Conservation (phyloP, 2,797 vertebrate species). For the Hippocampus kuda region DNA sequence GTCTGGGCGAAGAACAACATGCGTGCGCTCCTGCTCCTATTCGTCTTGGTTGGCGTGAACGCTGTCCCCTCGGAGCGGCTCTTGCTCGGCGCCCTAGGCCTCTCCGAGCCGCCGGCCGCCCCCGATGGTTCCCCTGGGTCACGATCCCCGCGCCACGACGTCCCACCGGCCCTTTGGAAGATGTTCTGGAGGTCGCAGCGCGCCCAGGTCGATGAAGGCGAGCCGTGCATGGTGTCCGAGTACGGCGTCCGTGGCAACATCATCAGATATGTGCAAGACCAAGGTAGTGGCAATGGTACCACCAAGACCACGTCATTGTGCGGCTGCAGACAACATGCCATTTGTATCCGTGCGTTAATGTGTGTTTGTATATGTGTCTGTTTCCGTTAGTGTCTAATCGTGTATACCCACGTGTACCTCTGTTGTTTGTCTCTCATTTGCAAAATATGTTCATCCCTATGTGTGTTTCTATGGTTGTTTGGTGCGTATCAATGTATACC, state of each 20-base stretch:
- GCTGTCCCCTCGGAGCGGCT: conserved; percentile 43
- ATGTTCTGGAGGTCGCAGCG: conserved; percentile 65
- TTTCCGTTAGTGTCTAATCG: neutral
- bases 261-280: conserved; percentile 77
- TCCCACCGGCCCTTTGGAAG: conserved; percentile 77
- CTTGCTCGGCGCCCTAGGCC: conserved; percentile 66
- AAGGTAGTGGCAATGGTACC: conserved; percentile 59
- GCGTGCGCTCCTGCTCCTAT: conserved; percentile 5
- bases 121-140: conserved; percentile 1
- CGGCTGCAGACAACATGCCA: no score
- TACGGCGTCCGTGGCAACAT: conserved; percentile 83
- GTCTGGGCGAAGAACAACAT: neutral
- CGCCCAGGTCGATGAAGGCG: conserved; percentile 22
- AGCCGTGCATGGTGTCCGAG: conserved; percentile 75
- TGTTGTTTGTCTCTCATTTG: no score
- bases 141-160: conserved; percentile 35
- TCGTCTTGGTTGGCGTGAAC: neutral
- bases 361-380: no score
- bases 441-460: no score
- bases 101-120: conserved; percentile 47
- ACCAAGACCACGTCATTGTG: neutral
- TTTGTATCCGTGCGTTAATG: no score
- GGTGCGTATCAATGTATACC: no score
- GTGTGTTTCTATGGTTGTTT: no score
- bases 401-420: neutral